Conservation (phyloP, 1,140 invertebrate genomes). For the Penaeus chinensis region DNA sequence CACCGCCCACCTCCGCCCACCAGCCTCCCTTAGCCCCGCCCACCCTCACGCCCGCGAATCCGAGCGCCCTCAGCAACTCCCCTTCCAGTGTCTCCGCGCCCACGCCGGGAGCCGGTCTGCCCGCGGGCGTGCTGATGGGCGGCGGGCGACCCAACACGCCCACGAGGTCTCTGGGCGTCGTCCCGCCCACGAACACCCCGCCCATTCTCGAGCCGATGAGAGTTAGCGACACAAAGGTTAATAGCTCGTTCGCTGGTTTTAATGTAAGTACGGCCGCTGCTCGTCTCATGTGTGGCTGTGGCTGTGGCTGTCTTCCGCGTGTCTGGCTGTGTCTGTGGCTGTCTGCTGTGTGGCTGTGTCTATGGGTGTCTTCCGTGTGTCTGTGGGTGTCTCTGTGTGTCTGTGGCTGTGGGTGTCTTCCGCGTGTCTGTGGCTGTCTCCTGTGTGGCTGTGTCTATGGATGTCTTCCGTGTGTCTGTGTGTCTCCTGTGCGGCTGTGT, state of each 20-base stretch:
- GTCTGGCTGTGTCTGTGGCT: no score
- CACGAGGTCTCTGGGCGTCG: constrained; percentile 39
- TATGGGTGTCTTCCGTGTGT: background rate
- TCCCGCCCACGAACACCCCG: constrained; percentile 54
- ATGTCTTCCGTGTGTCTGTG: background rate
- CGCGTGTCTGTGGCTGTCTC: no score
- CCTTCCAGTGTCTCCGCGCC: constrained; percentile 28
- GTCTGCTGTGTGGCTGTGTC: background rate
- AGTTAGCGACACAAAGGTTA: constrained; percentile 44
- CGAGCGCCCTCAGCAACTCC: constrained; percentile 20
- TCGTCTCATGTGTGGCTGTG: background rate
- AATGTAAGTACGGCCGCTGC: constrained; percentile 26
- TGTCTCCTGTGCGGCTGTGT: no score
- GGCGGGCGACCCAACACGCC: constrained; percentile 39
- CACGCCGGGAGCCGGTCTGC: constrained; percentile 23
- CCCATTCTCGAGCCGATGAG: constrained; percentile 49
- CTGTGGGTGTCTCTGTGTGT: no score
- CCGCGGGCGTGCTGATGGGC: constrained; percentile 46
- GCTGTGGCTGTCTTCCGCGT: background rate
- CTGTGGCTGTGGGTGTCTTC: no score
- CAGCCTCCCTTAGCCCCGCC: constrained; percentile 33
- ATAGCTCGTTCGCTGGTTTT: constrained; percentile 37
- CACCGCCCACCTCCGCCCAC: constrained; percentile 13
- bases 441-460: background rate
- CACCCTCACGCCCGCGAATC: constrained; percentile 34